phyloP scores from a whole-genome alignment of 1,140 invertebrate species.

The Pomacea maculata region DNA sequence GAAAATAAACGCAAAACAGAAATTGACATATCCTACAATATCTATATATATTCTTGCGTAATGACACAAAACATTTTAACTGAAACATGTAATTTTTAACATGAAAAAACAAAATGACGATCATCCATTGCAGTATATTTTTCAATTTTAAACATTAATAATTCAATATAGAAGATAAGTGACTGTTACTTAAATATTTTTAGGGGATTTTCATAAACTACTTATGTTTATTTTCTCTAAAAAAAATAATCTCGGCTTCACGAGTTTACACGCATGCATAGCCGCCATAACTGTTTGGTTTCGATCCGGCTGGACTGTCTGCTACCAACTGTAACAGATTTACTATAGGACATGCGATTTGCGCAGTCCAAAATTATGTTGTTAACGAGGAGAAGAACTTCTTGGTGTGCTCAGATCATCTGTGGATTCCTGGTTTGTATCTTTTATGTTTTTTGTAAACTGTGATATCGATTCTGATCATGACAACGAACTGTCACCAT shows the following conservation, averaged over 20 bases:
- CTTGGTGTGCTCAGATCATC: not conserved
- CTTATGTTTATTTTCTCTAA: not conserved
- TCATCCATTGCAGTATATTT: no score
- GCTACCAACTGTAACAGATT: constrained; percentile 6
- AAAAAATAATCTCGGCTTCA: not conserved
- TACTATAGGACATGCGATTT: not conserved
- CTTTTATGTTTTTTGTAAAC: not conserved
- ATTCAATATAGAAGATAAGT: not conserved
- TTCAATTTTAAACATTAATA: not conserved
- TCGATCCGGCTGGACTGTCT: constrained; percentile 21
- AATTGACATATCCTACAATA: no score
- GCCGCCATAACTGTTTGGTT: constrained; percentile 37
- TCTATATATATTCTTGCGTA: no score
- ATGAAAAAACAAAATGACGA: no score
- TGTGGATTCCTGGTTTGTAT: constrained; percentile 12
- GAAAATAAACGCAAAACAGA: no score
- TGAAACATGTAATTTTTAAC: no score
- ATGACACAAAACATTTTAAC: no score
- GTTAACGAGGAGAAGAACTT: not conserved
- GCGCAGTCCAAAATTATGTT: constrained; percentile 4
- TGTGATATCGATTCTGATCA: no score
- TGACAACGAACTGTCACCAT: no score
- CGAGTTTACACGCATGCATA: constrained; percentile 43
- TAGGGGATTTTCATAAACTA: not conserved
- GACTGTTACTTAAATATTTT: not conserved